Conservation (phyloP, 2,113 vertebrate genomes). For the Macroglossus sobrinus region DNA sequence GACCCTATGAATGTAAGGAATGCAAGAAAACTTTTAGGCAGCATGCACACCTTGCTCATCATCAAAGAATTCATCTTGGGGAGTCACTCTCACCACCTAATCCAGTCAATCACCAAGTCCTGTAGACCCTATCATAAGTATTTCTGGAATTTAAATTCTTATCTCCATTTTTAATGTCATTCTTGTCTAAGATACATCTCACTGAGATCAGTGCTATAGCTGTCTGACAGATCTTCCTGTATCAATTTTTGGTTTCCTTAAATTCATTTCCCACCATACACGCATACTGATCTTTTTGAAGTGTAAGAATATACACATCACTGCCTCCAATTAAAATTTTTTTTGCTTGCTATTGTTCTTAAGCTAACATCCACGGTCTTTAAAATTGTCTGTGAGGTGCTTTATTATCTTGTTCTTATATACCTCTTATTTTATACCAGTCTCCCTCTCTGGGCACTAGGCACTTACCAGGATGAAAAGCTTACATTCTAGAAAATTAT, state of each 20-base stretch:
- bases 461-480: neutral
- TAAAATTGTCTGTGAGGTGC: neutral
- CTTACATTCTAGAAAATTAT: slow-evolving; percentile 22
- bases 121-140: slow-evolving; percentile 17
- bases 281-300: neutral
- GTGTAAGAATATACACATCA: neutral
- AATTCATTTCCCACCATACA: neutral
- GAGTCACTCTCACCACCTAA: slow-evolving; percentile 55
- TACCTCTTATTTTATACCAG: slow-evolving; percentile 42
- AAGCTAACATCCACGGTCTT: neutral
- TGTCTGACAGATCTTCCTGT: neutral
- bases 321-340: neutral
- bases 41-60: slow-evolving; percentile 72
- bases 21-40: slow-evolving; percentile 73
- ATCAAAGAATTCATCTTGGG: slow-evolving; percentile 67
- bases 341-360: neutral
- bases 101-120: slow-evolving; percentile 49
- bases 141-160: neutral
- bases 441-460: slow-evolving; percentile 5
- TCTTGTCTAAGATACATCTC: neutral
- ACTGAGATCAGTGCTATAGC: neutral
- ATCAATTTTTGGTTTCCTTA: slow-evolving; percentile 14
- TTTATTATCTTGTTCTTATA: neutral
- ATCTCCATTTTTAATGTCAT: neutral
- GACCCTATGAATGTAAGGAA: slow-evolving; percentile 72